Base-by-base conservation (phyloP, 2,888 invertebrate species). In the Drosophila nr. perissopoda region DNA sequence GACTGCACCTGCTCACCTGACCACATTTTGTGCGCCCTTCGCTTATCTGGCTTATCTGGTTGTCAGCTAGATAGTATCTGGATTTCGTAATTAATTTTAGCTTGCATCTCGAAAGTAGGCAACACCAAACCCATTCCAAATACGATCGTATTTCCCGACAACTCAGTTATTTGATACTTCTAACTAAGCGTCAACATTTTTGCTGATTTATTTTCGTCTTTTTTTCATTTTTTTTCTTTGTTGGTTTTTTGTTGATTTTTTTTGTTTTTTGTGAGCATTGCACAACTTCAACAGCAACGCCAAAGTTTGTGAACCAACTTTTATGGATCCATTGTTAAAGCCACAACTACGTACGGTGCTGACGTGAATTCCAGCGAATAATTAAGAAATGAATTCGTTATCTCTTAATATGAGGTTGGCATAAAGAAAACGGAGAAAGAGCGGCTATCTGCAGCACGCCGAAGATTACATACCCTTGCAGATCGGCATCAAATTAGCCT, bases 311-410 rank as follows among this genome's bases (percentile, higher is more conserved):
- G 62, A 57, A 49, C 38, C 27, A 57, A 64, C n/a, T 49, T 58
- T 61, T 62, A n/a, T 74, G 72, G 38, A 10, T 51, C 52, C 57
- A 70, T 70, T 79, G 75, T 74, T 66, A 63, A 40, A 40, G 58
- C 68, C 60, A 49, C 4, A 3, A 40, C 48, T 46, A 46, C 58
- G 27, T 40, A 53, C 36, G 27, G 40, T 38, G 46, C 25, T 79
- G 79, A 76, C 72, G 67, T 80, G 80, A 77, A 73, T 89, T 76
- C 40, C 61, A 70, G 65, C 61, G 66, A 82, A 84, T 81, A 89
- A 89, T 85, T 87, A 82, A 73, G 84, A 70, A 84, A 85, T 85
- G 59, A 76, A 81, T 81, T 84, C 64, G 58, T 69, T 82, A 77
- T 59, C 69, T 67, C 64, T 52, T 42, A 40, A 59, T 36, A 31